Base-by-base conservation (phyloP, 2,113 vertebrate species). In the Cisticola juncidis region DNA sequence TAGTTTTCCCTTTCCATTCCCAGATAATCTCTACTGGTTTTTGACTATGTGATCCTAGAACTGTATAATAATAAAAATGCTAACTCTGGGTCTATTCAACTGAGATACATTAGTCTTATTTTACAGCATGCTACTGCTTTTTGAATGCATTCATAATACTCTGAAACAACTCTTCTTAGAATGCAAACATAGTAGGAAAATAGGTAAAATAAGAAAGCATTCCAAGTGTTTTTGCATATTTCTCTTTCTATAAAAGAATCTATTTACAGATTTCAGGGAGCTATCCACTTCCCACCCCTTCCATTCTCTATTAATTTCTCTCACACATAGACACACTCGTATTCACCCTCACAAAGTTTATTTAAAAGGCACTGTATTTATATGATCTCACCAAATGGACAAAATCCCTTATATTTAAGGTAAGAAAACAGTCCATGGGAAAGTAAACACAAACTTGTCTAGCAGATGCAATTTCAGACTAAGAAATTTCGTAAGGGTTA, bases 401-500 rank as follows among this genome's bases (percentile, higher is more conserved):
- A 73, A 73, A 82, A 4, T 35, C 23, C 15, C 28, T 88, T 58
- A 35, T 47, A 83, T 71, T 95, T 86, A 70, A 74, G 21, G 25
- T 74, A 90, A 88, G 61, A 91, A 82, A 90, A 92, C 9, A 50
- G 33, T 36, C 65, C 53, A 25, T 53, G 7, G 85, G 57, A 86
- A 50, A 38, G 53, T 54, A 74, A 90, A 85, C 47, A 95, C 69
- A 91, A 97, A 84, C n/a, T 51, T 9, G 25, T 84, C 65, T 70
- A 86, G 89, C 25, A 90, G 78, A 89, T 81, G 23, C 56, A 28
- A 18, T 81, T 88, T 68, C 56, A 74, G 44, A 90, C 8, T 61
- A 36, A 83, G 33, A 80, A 61, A 76, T 60, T 94, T 96, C 86
- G 53, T 73, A 68, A 82, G 57, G 82, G 44, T 93, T 79, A 26